Base-by-base conservation (phyloP, 2,888 invertebrate species). In the Hyposoter dolosus region DNA sequence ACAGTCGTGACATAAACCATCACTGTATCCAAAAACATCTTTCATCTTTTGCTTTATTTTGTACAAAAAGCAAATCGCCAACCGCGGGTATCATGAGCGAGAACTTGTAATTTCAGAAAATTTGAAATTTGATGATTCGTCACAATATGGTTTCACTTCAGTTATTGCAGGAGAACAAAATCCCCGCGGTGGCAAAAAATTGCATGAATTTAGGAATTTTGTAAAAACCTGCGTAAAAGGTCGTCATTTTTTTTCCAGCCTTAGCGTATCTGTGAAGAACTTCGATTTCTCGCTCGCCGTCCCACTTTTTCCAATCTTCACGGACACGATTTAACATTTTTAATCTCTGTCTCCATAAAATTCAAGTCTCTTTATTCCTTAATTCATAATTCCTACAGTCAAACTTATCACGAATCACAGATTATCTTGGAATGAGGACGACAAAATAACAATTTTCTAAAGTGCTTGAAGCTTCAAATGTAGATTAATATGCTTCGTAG, bases 291-390 rank as follows among this genome's bases (percentile, higher is more conserved):
- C 12, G 63, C 23, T 84, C 84, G 6, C 19, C 40, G 53, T 75
- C 45, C 81, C 84, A 84, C n/a, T 47, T n/a, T 71, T 76, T 7
- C 84, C 81, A 84, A 66, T 84, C 71, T 10, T 65, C 43, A 12
- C 35, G 23, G 15, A 84, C 72, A 10, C 66, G 71, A 28, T 77
- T 66, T 23, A 82, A 35, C 47, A 84, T 12, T 47, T 19, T 56
- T 40, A 56, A n/a, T 28, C 60, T 28, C 60, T 60, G 60, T 60
- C 28, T 5, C 15, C 60, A 28, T 60, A 28, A 6, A 60, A 60
- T 28, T 60, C 28, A 28, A 28, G 1, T 28, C 15, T 28, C 15
- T 60, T 28, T 28, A 15, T 60, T 28, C 5, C 60, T 28, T 28
- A 12, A 60, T 60, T 15, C 60, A 60, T 28, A 0, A 60, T 28